phyloP scores from a whole-genome alignment of 2,888 invertebrate species.

The Tachystola acroxantha region DNA sequence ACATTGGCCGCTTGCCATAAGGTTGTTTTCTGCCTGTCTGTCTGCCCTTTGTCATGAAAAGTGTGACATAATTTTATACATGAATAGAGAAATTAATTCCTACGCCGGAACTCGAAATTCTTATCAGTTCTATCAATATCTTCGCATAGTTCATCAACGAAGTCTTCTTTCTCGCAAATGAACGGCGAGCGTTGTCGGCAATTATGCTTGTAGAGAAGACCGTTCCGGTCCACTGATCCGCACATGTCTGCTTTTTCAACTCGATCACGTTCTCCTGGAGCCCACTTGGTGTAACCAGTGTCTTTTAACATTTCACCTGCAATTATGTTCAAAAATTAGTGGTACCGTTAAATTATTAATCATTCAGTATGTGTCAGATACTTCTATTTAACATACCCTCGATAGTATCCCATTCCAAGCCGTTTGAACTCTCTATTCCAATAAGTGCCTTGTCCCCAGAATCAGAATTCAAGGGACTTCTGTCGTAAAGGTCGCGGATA shows the following conservation, averaged over 20 bases:
- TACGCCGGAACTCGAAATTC: too few relatives aligned
- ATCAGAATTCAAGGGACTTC: conserved; percentile 1
- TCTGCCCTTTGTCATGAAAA: too few relatives aligned
- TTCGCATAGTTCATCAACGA: too few relatives aligned
- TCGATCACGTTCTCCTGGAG: conserved; percentile 1
- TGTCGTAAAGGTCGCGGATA: neutral
- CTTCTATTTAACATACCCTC: neutral
- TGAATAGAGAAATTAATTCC: too few relatives aligned
- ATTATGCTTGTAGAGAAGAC: conserved; percentile 7
- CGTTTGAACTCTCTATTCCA: conserved; percentile 8
- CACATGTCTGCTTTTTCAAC: neutral
- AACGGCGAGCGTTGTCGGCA: conserved; percentile 4
- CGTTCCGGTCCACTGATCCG: conserved; percentile 2
- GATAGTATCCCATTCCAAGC: conserved; percentile 4
- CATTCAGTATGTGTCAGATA: too few relatives aligned
- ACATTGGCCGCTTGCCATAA: too few relatives aligned
- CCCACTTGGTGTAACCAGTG: conserved; percentile 9
- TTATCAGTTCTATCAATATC: too few relatives aligned
- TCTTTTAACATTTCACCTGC: conserved; percentile 10
- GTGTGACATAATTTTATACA: too few relatives aligned
- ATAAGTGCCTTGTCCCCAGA: conserved; percentile 8
- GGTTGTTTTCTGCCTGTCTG: too few relatives aligned
- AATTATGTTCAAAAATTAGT: too few relatives aligned
- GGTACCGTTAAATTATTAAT: too few relatives aligned
- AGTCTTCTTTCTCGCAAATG: conserved; percentile 7